phyloP scores from a whole-genome alignment of 2,888 invertebrate species.

The Sialis fuliginosa region DNA sequence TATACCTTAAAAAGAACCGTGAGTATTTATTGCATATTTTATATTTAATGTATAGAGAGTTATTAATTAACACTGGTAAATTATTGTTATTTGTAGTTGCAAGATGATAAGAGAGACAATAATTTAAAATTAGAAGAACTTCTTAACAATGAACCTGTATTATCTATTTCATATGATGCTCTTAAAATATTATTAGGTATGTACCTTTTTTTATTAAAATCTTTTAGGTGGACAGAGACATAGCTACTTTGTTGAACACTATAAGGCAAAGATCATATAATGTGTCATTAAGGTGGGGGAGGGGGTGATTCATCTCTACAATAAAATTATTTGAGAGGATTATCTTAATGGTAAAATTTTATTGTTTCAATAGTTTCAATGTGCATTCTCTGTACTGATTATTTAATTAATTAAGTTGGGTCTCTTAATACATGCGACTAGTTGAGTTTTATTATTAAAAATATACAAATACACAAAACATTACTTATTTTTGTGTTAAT shows the following conservation, averaged over 20 bases:
- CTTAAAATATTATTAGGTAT: constrained; percentile 70
- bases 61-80: background rate
- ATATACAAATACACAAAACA: too few species aligned
- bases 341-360: constrained; percentile 1
- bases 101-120: constrained; percentile 66
- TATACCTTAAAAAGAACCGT: constrained; percentile 60
- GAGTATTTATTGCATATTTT: constrained; percentile 7
- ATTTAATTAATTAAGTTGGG: too few species aligned
- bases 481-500: too few species aligned
- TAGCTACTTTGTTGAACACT: too few species aligned
- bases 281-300: too few species aligned
- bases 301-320: too few species aligned
- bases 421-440: too few species aligned
- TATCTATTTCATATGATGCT: constrained; percentile 63
- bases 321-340: too few species aligned
- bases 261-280: too few species aligned
- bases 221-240: background rate
- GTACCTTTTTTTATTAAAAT: constrained; percentile 11
- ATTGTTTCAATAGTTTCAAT: constrained; percentile 4
- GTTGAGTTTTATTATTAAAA: too few species aligned
- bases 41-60: background rate
- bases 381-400: background rate
- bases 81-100: constrained; percentile 25
- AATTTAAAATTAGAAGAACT: constrained; percentile 61
- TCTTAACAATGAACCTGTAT: constrained; percentile 53